These are phyloP conservation scores for Mythimna albipuncta DNA, from an alignment of 2,888 invertebrate species.

Conservation along the genomic window DNA sequence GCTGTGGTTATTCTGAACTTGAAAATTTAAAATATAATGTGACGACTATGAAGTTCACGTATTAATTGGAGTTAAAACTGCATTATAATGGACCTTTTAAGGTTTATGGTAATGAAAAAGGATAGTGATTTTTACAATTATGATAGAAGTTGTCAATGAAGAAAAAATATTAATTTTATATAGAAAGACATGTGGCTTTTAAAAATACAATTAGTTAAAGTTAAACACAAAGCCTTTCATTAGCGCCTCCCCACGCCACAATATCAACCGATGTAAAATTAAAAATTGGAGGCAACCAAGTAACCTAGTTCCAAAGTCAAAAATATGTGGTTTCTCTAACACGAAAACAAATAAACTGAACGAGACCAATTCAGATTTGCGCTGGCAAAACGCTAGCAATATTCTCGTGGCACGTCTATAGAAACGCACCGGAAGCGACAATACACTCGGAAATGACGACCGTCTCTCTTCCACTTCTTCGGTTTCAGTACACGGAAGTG, in stretches of 20 bases:
- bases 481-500: conserved; percentile 61
- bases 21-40: neutral
- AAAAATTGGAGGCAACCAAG: neutral
- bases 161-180: too few relatives aligned
- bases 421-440: conserved; percentile 61
- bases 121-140: too few relatives aligned
- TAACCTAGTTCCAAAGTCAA: neutral
- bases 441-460: conserved; percentile 67
- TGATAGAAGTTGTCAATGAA: too few relatives aligned
- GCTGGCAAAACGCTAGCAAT: conserved; percentile 47
- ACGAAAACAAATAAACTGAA: conserved; percentile 28
- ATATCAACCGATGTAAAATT: neutral
- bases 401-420: conserved; percentile 52
- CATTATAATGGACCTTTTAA: too few relatives aligned
- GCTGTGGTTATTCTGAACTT: neutral
- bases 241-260: too few relatives aligned
- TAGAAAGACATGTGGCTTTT: too few relatives aligned
- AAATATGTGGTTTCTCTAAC: neutral
- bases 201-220: too few relatives aligned
- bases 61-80: too few relatives aligned
- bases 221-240: too few relatives aligned
- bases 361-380: conserved; percentile 37
- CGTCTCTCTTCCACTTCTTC: conserved; percentile 62
- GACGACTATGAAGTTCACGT: too few relatives aligned
- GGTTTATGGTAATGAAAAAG: too few relatives aligned